Percentiles rank a stretch among this genome's conserved stretches.
Evolutionary conservation across 2,888 invertebrate genomes (phyloP).

Genomic region (Tipula vernalis): DNA sequence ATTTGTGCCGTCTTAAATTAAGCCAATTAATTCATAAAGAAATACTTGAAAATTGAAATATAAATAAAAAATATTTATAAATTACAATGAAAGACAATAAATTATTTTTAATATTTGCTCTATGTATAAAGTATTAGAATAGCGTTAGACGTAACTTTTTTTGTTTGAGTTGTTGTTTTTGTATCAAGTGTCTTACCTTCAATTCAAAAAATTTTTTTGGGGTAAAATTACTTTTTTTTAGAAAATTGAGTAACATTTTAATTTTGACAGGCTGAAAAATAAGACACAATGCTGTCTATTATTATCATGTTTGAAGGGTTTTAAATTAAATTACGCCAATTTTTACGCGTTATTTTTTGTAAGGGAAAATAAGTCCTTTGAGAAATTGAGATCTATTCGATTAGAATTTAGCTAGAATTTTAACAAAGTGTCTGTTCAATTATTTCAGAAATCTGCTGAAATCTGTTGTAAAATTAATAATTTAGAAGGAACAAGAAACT

Average conservation of each 20-base stretch:
- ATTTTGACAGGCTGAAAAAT: neutral
- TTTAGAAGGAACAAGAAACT: no score
- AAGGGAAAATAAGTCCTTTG: no score
- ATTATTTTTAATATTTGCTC: neutral
- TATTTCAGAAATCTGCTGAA: no score
- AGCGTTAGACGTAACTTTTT: neutral
- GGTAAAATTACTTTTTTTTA: neutral
- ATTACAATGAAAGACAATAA: neutral
- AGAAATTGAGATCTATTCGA: no score
- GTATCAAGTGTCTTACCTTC: no score
- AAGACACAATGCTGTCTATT: no score
- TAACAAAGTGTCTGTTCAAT: no score
- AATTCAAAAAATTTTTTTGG: neutral
- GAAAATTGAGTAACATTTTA: neutral
- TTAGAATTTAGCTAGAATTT: no score
- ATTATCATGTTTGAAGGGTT: no score
- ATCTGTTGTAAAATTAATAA: no score
- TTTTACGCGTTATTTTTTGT: no score
- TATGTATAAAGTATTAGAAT: neutral
- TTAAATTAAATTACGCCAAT: no score
- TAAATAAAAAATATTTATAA: neutral
- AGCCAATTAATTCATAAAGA: neutral
- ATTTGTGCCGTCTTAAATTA: neutral
- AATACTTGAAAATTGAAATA: neutral
- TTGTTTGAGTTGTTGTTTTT: neutral